Base-by-base conservation (phyloP, 2,113 vertebrate genomes). In the Esox niger region DNA sequence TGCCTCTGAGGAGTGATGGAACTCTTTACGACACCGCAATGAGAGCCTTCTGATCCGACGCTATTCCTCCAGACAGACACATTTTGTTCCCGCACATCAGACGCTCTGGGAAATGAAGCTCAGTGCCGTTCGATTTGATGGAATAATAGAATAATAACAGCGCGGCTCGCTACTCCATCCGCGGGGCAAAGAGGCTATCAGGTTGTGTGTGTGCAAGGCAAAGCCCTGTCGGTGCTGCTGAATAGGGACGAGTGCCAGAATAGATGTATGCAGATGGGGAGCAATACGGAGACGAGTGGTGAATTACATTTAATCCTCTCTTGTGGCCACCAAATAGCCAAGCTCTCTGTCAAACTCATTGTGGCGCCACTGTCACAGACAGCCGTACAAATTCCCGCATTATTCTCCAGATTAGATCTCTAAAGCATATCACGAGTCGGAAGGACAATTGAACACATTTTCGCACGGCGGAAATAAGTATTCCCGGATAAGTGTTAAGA, bases 151-250 rank as follows among this genome's bases (percentile, higher is more conserved):
- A 69, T 64, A 64, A 69, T 63, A 63, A 70, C 49, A 56, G 62
- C 63, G 21, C 25, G 57, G 63, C 60, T 57, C 1, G 26, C 21
- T 71, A 73, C 78, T 80, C 78, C 66, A 21, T 66, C 62, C 21
- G 58, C 54, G 21, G 59, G 58, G 38, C 47, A 35, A 49, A 61
- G 64, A 63, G 59, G 61, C 26, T 69, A 72, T 78, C 46, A 3
- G 77, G 46, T 15, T 35, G 59, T 64, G 63, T 27, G 65, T 61
- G 33, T 54, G 47, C n/a, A 70, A 62, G 31, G 21, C n/a, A 61
- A 60, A 66, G 57, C 46, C 52, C 31, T 30, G 47, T 43, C 64
- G 49, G 6, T 20, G 11, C 6, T 32, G 6, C 43, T 30, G 38
- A n/a, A 60, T 43, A 59, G 52, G 33, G 35, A 30, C 10, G 32